Evolutionary conservation across 2,113 vertebrate genomes (phyloP), one percentile per base, ranked within the genome.

Genomic region (Corythoichthys intestinalis): DNA sequence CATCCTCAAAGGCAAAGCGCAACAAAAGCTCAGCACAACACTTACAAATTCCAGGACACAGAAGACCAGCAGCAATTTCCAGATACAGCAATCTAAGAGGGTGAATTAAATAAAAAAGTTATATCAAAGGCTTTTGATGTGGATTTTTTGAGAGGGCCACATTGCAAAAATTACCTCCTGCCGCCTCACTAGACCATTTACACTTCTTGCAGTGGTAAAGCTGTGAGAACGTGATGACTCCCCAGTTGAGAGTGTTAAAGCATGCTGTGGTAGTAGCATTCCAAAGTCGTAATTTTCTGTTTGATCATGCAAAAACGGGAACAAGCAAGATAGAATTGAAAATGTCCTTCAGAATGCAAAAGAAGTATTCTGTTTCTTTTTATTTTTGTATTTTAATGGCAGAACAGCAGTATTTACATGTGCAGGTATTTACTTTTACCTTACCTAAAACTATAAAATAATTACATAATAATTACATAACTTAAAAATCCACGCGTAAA

Each of bases 21-120:
- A 82, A 81, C 81, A 81, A 79, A 1, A 70, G 70, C 77, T 83
- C 73, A 75, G 56, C 66, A 71, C 83, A 62, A 79, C 78, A 83
- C 79, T 84, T 82, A 74, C 20, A 28, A 85, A 85, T 87, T 83
- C 76, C 74, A 38, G 52, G 57, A 70, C 59, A 79, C 74, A 87
- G 76, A 87, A 89, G 82, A 75, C 79, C 85, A 83, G 87, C 85
- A 86, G 82, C 88, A 87, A 78, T 81, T 83, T 71, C 17, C 20
- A 56, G 63, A 75, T 59, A 57, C 70, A 67, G 50, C 66, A 57
- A 75, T 73, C 66, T 7, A 35, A 3, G 39, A 73, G 69, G 77
- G 41, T 44, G 9, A 44, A 8, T 4, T 2, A 44, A 44, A 44
- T 78, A 76, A 82, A 85, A 84, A 69, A 35, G 20, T 28, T 60